Conservation (phyloP, 2,797 vertebrate species). For the Simalia tracyae region DNA sequence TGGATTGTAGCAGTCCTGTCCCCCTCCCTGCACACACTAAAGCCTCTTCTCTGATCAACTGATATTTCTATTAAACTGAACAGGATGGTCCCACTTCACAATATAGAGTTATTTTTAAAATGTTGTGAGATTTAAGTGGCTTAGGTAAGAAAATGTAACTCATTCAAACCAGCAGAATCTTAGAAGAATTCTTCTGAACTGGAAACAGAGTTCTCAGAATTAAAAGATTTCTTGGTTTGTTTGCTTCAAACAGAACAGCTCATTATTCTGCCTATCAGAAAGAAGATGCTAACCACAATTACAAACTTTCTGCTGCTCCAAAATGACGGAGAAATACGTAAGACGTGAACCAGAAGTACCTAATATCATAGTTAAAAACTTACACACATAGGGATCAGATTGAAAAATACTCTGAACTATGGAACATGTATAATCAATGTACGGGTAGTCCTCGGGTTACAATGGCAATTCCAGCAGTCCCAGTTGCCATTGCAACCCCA, state of each 20-base stretch:
- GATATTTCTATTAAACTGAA: background rate
- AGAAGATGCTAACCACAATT: background rate
- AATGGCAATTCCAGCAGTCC: background rate
- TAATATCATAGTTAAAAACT: background rate
- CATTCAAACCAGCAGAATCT: background rate
- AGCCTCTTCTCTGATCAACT: background rate
- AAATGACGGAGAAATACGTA: background rate
- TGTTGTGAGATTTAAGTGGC: background rate
- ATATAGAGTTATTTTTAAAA: background rate
- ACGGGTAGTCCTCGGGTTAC: background rate
- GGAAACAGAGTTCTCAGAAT: rapidly evolving
- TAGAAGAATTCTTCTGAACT: background rate
- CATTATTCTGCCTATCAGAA: background rate
- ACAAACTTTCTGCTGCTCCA: background rate
- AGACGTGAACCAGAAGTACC: background rate
- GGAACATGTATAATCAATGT: background rate
- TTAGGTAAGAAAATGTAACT: background rate
- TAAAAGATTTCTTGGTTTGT: background rate
- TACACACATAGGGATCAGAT: background rate
- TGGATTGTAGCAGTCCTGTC: background rate
- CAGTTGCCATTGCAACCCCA: background rate
- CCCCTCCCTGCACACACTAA: background rate
- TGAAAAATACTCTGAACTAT: background rate
- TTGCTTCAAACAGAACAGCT: background rate
- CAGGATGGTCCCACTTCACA: background rate